phyloP scores from a whole-genome alignment of 2,113 vertebrate genomes.

The Spheniscus mendiculus region DNA sequence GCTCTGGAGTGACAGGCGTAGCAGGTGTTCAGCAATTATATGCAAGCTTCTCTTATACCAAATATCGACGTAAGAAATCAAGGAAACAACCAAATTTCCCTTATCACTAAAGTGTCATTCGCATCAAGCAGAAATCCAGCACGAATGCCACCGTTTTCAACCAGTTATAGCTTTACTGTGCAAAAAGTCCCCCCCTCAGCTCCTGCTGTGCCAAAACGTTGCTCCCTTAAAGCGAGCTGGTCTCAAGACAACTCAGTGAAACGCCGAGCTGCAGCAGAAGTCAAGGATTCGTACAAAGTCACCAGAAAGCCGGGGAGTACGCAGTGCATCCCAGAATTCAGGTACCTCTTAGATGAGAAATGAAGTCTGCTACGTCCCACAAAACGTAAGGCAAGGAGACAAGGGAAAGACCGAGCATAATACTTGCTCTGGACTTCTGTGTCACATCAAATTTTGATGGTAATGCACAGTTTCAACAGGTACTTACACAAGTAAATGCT shows the following conservation, averaged over 20 bases:
- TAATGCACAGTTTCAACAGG: neutral
- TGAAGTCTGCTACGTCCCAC: fast-evolving
- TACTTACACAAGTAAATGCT: neutral
- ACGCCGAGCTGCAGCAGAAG: neutral
- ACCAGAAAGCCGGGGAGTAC: neutral
- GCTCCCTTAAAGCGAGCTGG: neutral
- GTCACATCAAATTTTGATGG: neutral
- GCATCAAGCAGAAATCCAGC: neutral
- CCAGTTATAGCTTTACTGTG: neutral
- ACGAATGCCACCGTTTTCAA: neutral
- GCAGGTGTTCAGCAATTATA: fast-evolving
- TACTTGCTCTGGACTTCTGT: no score
- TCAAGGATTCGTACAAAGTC: neutral
- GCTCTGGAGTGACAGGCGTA: neutral
- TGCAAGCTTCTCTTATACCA: neutral
- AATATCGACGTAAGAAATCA: fast-evolving
- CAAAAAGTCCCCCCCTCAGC: neutral
- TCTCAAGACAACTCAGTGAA: neutral
- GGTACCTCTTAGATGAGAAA: neutral
- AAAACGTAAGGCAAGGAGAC: neutral
- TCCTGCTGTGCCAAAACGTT: neutral
- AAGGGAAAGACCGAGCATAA: neutral
- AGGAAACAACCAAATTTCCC: neutral
- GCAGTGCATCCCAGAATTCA: neutral
- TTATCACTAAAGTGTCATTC: neutral